These are phyloP conservation scores for Alauda arvensis DNA, from an alignment of 2,797 vertebrate species.

Conservation along the genomic window DNA sequence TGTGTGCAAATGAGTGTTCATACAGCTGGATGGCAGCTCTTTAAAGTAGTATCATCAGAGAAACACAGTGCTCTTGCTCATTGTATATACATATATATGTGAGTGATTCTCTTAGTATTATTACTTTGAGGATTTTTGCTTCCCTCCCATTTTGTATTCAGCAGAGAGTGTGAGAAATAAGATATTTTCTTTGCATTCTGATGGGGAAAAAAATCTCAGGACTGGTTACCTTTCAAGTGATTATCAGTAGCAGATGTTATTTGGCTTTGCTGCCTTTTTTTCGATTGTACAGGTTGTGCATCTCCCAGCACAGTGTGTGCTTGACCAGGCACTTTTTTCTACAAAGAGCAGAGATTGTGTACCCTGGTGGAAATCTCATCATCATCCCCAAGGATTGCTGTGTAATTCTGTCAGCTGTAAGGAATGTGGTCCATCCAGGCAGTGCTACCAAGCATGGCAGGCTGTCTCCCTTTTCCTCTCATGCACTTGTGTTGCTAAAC, in stretches of 20 bases:
- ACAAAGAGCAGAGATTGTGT: not conserved
- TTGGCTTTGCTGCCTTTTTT: not conserved
- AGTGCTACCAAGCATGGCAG: not conserved
- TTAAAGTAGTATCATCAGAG: not conserved
- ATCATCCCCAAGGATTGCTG: not conserved
- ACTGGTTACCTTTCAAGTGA: not conserved
- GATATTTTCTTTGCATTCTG: not conserved
- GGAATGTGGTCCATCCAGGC: not conserved
- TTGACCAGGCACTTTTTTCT: not conserved
- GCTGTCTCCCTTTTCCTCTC: not conserved
- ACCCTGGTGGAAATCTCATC: not conserved
- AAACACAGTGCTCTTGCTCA: not conserved
- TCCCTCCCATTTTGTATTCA: slow-evolving; percentile 8
- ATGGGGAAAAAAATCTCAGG: not conserved
- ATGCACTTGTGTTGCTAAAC: not conserved
- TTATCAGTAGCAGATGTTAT: not conserved
- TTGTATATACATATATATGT: slow-evolving; percentile 13
- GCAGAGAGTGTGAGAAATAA: slow-evolving; percentile 32
- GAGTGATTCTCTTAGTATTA: slow-evolving; percentile 34
- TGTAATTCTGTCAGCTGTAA: not conserved
- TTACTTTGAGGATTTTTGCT: not conserved
- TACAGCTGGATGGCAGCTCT: not conserved
- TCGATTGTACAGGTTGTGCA: not conserved
- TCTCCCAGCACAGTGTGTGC: not conserved
- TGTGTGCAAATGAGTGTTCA: not conserved